phyloP scores from a whole-genome alignment of 2,797 vertebrate genomes.

The Tenualosa ilisha region DNA sequence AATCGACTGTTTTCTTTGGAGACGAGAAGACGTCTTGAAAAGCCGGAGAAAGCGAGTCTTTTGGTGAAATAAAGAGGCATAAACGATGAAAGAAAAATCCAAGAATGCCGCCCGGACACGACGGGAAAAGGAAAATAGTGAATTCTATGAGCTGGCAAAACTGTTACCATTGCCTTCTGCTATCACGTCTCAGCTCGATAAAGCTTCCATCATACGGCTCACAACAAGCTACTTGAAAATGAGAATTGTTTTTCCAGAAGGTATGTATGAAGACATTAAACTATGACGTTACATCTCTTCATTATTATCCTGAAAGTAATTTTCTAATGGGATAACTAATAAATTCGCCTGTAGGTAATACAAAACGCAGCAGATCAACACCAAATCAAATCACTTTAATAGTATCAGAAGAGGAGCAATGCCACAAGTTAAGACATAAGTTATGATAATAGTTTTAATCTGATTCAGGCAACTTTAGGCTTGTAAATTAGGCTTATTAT shows the following conservation, averaged over 20 bases:
- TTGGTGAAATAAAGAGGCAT: neutral
- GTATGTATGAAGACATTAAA: constrained; percentile 67
- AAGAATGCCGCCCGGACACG: constrained; percentile 97
- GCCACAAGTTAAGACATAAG: neutral
- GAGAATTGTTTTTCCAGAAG: constrained; percentile 95
- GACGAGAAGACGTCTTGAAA: constrained; percentile 56
- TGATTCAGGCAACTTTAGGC: neutral
- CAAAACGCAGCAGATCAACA: neutral
- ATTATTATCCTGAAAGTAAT: neutral
- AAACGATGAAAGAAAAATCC: constrained; percentile 95
- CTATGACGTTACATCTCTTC: neutral
- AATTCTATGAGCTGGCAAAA: constrained; percentile 98
- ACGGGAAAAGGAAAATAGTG: constrained; percentile 96
- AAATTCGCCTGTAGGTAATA: neutral
- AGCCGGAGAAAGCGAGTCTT: constrained; percentile 64
- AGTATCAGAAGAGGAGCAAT: neutral
- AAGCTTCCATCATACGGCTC: constrained; percentile 96
- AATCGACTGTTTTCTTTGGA: neutral
- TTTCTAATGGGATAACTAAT: neutral
- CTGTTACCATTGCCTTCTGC: constrained; percentile 94
- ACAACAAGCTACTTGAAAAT: constrained; percentile 97
- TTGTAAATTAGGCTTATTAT: neutral
- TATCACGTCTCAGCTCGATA: constrained; percentile 98
- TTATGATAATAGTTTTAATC: neutral
- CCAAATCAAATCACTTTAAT: neutral